phyloP scores from a whole-genome alignment of 2,113 vertebrate genomes.

The Clarias macrocephalus region DNA sequence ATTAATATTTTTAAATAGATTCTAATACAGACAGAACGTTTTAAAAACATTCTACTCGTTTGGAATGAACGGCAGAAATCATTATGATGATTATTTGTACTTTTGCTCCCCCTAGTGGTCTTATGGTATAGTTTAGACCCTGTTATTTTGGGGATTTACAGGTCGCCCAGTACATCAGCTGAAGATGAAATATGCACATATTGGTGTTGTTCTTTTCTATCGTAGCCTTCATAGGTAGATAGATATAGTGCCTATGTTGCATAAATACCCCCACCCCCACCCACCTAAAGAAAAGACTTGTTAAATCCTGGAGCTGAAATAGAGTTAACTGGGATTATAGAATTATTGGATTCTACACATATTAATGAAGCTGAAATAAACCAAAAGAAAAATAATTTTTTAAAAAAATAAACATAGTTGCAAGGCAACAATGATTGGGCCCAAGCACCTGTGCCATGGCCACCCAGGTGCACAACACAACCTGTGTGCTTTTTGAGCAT shows the following conservation, averaged over 20 bases:
- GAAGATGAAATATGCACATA: background rate
- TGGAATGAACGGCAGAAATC: background rate
- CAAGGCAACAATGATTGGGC: too few relatives aligned
- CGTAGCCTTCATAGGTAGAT: background rate
- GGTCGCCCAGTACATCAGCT: background rate
- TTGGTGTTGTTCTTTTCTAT: background rate
- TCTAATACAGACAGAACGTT: background rate
- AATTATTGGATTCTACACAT: background rate
- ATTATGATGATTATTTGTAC: slow-evolving; percentile 24
- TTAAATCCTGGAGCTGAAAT: background rate
- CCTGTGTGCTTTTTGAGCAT: too few relatives aligned
- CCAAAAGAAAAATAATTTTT: background rate
- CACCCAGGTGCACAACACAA: too few relatives aligned
- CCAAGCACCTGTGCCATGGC: too few relatives aligned
- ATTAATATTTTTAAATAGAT: background rate
- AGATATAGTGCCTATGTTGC: too few relatives aligned
- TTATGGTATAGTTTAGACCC: background rate
- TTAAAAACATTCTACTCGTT: background rate
- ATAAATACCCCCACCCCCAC: background rate
- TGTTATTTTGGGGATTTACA: background rate
- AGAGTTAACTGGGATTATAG: background rate
- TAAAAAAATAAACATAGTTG: background rate
- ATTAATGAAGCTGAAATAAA: background rate
- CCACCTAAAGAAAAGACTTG: background rate
- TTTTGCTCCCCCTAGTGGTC: slow-evolving; percentile 24